Conservation (phyloP, 2,888 invertebrate genomes). For the Diarsia rubi region DNA sequence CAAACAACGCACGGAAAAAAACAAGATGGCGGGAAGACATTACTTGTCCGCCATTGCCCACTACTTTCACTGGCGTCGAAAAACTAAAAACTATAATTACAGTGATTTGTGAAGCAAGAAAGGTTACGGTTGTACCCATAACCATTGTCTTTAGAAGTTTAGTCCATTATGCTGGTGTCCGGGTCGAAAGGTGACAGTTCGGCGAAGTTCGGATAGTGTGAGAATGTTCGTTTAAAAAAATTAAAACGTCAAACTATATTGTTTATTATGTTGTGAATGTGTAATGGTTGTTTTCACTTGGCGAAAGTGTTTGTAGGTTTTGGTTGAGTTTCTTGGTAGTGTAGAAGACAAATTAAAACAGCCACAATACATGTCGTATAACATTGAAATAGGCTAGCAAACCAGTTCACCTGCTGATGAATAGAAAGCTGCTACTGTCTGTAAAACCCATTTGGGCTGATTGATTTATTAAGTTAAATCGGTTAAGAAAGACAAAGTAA, state of each 20-base stretch:
- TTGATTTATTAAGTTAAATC: not conserved
- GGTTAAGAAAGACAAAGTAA: not conserved
- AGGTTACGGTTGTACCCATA: conserved; percentile 39
- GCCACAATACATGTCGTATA: not conserved
- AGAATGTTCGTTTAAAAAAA: conserved; percentile 44
- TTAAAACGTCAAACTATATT: conserved; percentile 34
- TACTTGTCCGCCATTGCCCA: conserved; percentile 45
- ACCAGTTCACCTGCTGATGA: not conserved
- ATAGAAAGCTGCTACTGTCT: not conserved
- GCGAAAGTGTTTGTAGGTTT: conserved; percentile 33
- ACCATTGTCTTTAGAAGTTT: conserved; percentile 50
- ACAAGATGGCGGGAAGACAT: conserved; percentile 40
- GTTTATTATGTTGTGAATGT: conserved; percentile 27
- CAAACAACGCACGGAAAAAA: conserved; percentile 34
- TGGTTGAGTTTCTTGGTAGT: not conserved
- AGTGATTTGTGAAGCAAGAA: conserved; percentile 48
- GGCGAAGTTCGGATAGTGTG: conserved; percentile 41
- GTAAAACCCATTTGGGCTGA: not conserved
- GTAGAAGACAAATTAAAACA: not conserved
- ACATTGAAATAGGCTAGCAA: not conserved
- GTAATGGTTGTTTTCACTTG: conserved; percentile 26
- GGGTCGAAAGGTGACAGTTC: conserved; percentile 66
- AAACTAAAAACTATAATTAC: conserved; percentile 81
- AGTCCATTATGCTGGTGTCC: conserved; percentile 47
- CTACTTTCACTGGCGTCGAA: conserved; percentile 78